Evolutionary conservation across 1,140 invertebrate genomes (phyloP), one percentile per base, ranked within the genome.

Genomic region (Drosophila azteca): DNA sequence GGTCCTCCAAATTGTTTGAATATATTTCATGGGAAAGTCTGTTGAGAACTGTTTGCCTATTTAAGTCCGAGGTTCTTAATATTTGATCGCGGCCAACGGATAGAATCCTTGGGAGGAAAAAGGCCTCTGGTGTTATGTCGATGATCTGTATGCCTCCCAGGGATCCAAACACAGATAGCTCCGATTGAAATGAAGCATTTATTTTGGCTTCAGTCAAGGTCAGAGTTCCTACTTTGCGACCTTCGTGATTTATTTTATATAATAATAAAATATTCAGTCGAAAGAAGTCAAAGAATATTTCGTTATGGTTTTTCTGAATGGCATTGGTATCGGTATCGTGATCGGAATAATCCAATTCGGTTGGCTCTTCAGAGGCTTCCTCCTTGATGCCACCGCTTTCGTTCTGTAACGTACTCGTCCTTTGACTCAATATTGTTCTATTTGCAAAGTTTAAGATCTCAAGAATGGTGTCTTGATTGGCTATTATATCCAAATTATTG

Each of bases 401-500:
- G 62, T 71, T 93, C 24, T 66, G 35, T 13, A 68, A 65, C 9
- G 78, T 93, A 26, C 91, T 85, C 4, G 80, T 93, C 29, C 91
- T 84, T 6, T 90, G 83, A 8, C 90, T 77, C 6, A 95, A 94
- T 73, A 95, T 94, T 29, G 97, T 94, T 46, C 96, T 93, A 60
- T 95, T 95, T 0, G 95, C 94, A 90, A 99, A 99, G 22, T 96
- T 96, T 49, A 98, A 94, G 31, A 99, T 92, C 91, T 99, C 98
- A 1, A 98, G 95, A 76, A 99, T 96, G 0, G 98, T 99, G 91
- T 98, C 97, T 91, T 98, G 97, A 93, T 99, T 99, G 0, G 97
- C 98, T 95, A 98, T 98, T 41, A 99, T 96, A 91, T 99, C 97
- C 55, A 99, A 93, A 92, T 97, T 98, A 87, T 98, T 99, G 78